Base-by-base conservation (phyloP, 1,140 invertebrate genomes). In the Harlomillsia oculata region DNA sequence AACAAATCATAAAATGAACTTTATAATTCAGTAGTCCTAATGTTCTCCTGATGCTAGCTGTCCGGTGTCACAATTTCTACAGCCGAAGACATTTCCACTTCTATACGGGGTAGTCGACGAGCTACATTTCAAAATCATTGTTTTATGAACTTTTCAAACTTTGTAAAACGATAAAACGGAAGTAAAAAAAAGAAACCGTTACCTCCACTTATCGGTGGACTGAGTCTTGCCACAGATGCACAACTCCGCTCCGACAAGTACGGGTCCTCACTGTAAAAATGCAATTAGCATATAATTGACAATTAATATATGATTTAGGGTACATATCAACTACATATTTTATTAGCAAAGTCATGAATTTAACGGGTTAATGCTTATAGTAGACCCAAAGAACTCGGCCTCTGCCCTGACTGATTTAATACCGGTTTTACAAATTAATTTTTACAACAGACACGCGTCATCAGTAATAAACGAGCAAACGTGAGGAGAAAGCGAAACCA, bases 51-150 rank as follows among this genome's bases (percentile, higher is more conserved):
- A 34, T 55, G 53, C 26, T 55, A 55, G 36, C 54, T 56, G 18
- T 56, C 54, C 6, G 54, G 54, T 3, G 54, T 56, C 45, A 56
- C 54, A 5, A 56, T 20, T 56, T 56, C 54, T 13, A 56, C 25
- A 49, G 54, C 49, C 9, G 54, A 49, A 18, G 54, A 49, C 54
- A 56, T 29, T 11, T 56, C 54, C 16, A 36, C 32, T n/a, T 56
- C 54, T 20, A 48, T 55, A 28, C 23, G 34, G 8, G 51, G 51
- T 32, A 39, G 44, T 23, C 51, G 23, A 25, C 51, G 37, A 2
- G 26, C 39, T 53, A 1, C 21, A 44, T 20, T 18, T 5, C 40
- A 21, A 8, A 6, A 5, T 16, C 8, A 8, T 14, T 6, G 2
- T 43, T 43, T 34, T n/a, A 34, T 34, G 8, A 9, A 34, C 8